phyloP scores from a whole-genome alignment of 2,797 vertebrate genomes.

The Ciconia nigra region DNA sequence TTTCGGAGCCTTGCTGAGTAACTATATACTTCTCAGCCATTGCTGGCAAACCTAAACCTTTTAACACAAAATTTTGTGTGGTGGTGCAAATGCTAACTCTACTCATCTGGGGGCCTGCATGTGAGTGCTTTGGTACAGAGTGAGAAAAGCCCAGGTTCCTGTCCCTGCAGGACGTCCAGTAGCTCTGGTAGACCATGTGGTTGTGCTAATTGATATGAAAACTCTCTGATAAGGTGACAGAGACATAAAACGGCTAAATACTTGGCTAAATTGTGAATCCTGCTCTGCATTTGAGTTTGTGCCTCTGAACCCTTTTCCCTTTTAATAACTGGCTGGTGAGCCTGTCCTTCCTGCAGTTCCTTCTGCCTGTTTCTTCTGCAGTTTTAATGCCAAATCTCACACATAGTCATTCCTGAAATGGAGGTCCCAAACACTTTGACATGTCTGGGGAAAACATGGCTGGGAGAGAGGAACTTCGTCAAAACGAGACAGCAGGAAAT shows the following conservation, averaged over 20 bases:
- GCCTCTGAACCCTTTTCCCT: neutral
- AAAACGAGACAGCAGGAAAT: neutral
- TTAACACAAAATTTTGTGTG: slow-evolving; percentile 33
- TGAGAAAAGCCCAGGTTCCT: neutral
- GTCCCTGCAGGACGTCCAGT: neutral
- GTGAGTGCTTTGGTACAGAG: neutral
- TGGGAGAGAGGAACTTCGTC: neutral
- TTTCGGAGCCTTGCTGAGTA: slow-evolving; percentile 50
- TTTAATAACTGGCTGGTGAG: neutral
- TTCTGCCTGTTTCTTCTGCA: slow-evolving; percentile 21
- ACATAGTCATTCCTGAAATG: neutral
- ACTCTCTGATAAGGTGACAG: neutral
- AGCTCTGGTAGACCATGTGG: neutral
- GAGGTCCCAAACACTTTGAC: neutral
- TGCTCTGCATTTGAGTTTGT: slow-evolving; percentile 2
- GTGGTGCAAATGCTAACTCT: slow-evolving; percentile 32
- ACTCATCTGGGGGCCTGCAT: slow-evolving; percentile 32
- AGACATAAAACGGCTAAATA: neutral
- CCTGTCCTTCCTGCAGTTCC: slow-evolving; percentile 17
- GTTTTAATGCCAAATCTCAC: neutral
- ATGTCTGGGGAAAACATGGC: neutral
- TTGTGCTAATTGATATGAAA: neutral
- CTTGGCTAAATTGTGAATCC: neutral
- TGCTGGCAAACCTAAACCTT: slow-evolving; percentile 45
- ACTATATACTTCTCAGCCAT: neutral